Conservation (phyloP, 2,888 invertebrate species). For the Caenorhabditis auriculariae region DNA sequence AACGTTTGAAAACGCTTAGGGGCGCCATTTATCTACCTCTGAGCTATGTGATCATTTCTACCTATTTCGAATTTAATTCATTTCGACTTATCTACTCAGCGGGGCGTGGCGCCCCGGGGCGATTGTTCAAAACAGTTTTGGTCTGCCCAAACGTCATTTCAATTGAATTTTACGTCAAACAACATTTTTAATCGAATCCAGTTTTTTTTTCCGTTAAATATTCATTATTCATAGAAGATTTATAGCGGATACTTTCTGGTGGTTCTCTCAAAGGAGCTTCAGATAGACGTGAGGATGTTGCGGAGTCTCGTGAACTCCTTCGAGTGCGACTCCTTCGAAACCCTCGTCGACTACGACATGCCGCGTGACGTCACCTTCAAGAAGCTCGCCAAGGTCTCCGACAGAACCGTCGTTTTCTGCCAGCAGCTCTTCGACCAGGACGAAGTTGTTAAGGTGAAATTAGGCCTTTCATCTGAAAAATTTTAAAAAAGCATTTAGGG, state of each 20-base stretch:
- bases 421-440: slow-evolving; percentile 32
- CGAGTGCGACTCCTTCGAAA: slow-evolving; percentile 34
- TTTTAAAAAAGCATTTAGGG: slow-evolving; percentile 15
- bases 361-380: slow-evolving; percentile 33
- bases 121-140: too few relatives aligned
- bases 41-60: too few relatives aligned
- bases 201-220: too few relatives aligned
- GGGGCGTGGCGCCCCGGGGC: too few relatives aligned
- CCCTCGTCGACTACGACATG: slow-evolving; percentile 43
- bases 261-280: too few relatives aligned
- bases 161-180: neutral
- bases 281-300: slow-evolving; percentile 22
- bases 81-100: too few relatives aligned
- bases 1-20: too few relatives aligned
- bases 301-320: slow-evolving; percentile 24
- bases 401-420: slow-evolving; percentile 31
- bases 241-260: too few relatives aligned
- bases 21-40: too few relatives aligned
- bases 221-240: too few relatives aligned
- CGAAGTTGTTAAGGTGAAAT: slow-evolving; percentile 9
- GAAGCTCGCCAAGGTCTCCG: slow-evolving; percentile 36
- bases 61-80: too few relatives aligned
- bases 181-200: neutral
- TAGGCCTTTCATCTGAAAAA: too few relatives aligned
- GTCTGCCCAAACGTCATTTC: neutral